Evolutionary conservation across 2,888 invertebrate genomes (phyloP).

Genomic region (Eilema depressum): DNA sequence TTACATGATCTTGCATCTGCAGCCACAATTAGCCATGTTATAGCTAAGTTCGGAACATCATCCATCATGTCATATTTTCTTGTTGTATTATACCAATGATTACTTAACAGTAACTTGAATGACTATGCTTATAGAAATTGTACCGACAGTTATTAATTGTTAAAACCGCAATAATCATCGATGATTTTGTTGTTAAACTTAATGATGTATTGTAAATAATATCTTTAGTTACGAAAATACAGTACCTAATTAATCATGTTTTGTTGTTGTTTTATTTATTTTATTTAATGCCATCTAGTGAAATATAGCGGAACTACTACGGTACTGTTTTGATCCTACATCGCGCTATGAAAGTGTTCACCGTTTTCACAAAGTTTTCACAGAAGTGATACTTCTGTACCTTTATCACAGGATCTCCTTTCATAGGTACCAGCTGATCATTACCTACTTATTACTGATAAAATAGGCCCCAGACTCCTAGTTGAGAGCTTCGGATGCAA

Average conservation of each 20-base stretch:
- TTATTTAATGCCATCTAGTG: not conserved
- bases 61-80: not conserved
- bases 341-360: too few species aligned
- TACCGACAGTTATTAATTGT: not conserved
- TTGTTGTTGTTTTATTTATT: not conserved
- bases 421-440: too few species aligned
- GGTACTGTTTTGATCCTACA: too few species aligned
- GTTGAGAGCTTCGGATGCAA: too few species aligned
- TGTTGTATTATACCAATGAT: not conserved
- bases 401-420: too few species aligned
- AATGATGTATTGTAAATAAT: not conserved
- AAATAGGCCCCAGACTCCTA: too few species aligned
- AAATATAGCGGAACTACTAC: too few species aligned
- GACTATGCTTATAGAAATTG: not conserved
- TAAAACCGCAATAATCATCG: not conserved
- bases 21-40: not conserved
- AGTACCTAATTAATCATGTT: not conserved
- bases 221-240: not conserved
- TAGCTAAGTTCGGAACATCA: not conserved
- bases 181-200: not conserved
- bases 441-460: too few species aligned
- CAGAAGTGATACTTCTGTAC: too few species aligned
- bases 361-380: too few species aligned
- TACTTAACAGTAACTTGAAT: not conserved
- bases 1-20: not conserved